Evolutionary conservation across 2,888 invertebrate species (phyloP).

Genomic region (Melanargia galathea): DNA sequence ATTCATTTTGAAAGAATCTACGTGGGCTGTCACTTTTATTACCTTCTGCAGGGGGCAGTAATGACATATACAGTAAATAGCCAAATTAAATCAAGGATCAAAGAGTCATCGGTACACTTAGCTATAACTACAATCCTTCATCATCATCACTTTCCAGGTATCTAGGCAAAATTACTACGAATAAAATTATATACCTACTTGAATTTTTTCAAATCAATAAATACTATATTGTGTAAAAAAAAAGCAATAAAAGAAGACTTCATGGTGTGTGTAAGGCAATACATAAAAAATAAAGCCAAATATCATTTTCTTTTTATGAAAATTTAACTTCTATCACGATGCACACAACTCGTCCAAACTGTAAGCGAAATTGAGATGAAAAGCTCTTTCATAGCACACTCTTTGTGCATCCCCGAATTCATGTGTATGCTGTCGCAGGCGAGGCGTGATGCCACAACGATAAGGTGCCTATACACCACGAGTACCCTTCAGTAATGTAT

Average conservation of each 20-base stretch:
- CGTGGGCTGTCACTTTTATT: not conserved
- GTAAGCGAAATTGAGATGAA: slow-evolving; percentile 36
- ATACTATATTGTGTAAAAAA: not conserved
- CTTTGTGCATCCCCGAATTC: slow-evolving; percentile 44
- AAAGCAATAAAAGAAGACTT: no score
- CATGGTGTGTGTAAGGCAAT: no score
- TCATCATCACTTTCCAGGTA: no score
- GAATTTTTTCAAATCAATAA: no score
- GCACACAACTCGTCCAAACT: slow-evolving; percentile 20
- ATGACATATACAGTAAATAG: no score
- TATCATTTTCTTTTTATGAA: slow-evolving; percentile 7
- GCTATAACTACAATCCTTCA: no score
- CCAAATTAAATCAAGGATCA: no score
- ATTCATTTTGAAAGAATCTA: slow-evolving; percentile 1
- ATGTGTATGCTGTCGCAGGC: slow-evolving; percentile 36
- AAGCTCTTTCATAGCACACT: slow-evolving; percentile 42
- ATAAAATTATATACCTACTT: no score
- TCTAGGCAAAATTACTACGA: no score
- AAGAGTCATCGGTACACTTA: no score
- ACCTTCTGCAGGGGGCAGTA: no score
- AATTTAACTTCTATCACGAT: slow-evolving; percentile 9
- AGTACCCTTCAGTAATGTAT: slow-evolving; percentile 1
- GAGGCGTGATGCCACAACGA: slow-evolving; percentile 31
- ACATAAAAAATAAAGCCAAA: not conserved
- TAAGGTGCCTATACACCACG: slow-evolving; percentile 25